Evolutionary conservation across 2,888 invertebrate species (phyloP), one percentile per base, ranked within the genome.

Genomic region (Hyppa rectilinea): DNA sequence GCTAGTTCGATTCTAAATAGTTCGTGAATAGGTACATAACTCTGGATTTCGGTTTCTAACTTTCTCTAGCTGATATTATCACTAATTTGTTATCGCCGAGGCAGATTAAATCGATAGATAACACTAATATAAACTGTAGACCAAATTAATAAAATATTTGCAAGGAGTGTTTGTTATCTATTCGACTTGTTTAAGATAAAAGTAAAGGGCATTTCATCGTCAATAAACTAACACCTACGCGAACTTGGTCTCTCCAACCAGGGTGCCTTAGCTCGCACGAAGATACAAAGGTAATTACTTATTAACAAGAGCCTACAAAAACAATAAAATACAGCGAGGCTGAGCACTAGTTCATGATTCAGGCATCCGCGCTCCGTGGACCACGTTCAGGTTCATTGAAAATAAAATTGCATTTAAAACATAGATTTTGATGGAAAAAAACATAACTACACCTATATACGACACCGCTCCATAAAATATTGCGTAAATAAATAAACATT

Each of bases 1-100:
- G 29, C 36, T 43, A 71, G 63, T 72, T 64, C 60, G 59, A 56
- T 49, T 40, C 38, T 34, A 56, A 80, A 72, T 73, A 43, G 60
- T 77, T 53, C 29, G 23, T 55, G 23, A 75, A 75, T 26, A n/a
- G n/a, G n/a, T n/a, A 23, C 36, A 31, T 63, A 40, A 47, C 26
- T 34, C n/a, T 45, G 12, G 43, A 26, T 40, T 75, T 45, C 20
- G 20, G 14, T 23, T 40, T 10, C 17, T 23, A 47, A 47, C 50
- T 49, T 38, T 40, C 36, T 47, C 10, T 14, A 43, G 23, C 29
- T 31, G 9, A 23, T 65, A 14, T 40, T 52, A 47, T 47, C n/a
- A 49, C 14, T 40, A 29, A 53, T 63, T 63, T 63, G 29, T 31
- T 60, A n/a, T 40, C 4, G 36, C n/a, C 10, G 38, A 66, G 23